phyloP scores from a whole-genome alignment of 2,888 invertebrate genomes.

The Hirtodrosophila alboralis region DNA sequence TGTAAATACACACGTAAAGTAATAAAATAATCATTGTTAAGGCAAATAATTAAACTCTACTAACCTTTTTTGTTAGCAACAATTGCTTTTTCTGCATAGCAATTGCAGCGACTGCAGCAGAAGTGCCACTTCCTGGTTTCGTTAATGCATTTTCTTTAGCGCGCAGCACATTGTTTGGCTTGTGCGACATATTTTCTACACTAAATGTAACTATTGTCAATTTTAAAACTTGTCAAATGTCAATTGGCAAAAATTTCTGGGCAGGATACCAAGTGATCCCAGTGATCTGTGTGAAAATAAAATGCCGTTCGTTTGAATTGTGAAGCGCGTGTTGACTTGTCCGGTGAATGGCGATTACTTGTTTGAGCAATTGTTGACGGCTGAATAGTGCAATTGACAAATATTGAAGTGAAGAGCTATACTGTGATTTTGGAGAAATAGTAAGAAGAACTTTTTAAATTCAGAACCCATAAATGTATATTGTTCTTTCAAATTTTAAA shows the following conservation, averaged over 20 bases:
- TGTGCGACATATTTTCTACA: slow-evolving; percentile 61
- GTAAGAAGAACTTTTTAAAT: too few relatives aligned
- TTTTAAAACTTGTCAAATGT: slow-evolving; percentile 10
- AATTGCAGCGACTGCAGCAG: slow-evolving; percentile 18
- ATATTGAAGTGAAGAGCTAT: not conserved
- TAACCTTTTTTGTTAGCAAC: slow-evolving; percentile 55
- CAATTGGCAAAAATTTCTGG: slow-evolving; percentile 16
- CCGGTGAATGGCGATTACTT: slow-evolving; percentile 27
- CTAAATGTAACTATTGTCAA: slow-evolving; percentile 10
- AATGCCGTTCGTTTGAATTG: slow-evolving; percentile 80
- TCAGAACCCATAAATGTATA: too few relatives aligned
- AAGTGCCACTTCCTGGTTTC: slow-evolving; percentile 21
- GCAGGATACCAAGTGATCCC: slow-evolving; percentile 16
- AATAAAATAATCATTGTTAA: not conserved
- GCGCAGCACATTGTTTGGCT: slow-evolving; percentile 46
- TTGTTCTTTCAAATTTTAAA: too few relatives aligned
- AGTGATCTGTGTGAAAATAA: slow-evolving; percentile 55
- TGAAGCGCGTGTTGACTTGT: slow-evolving; percentile 51
- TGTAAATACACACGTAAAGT: not conserved
- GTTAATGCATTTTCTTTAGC: slow-evolving; percentile 65
- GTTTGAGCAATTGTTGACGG: not conserved
- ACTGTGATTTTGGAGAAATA: not conserved
- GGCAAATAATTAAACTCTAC: not conserved
- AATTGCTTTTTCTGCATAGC: slow-evolving; percentile 52
- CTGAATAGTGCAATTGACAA: too few relatives aligned